Evolutionary conservation across 2,797 vertebrate species (phyloP), one percentile per base, ranked within the genome.

Genomic region (Rhinatrema bivittatum): DNA sequence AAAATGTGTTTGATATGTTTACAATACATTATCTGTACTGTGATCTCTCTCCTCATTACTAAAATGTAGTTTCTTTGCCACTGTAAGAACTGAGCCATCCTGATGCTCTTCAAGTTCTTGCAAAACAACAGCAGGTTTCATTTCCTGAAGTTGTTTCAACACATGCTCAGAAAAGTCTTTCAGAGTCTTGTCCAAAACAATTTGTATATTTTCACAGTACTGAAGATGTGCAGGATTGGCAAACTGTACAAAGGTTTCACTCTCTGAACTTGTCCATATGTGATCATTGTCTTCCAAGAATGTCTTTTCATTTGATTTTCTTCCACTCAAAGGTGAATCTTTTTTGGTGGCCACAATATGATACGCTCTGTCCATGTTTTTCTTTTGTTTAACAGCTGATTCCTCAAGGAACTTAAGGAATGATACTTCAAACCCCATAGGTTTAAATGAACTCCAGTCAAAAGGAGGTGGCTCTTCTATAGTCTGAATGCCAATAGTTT

Each of bases 371-470:
- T 78, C 87, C 22, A 69, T 60, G 77, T 76, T 91, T 50, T 87
- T 91, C 75, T 96, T 97, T 44, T 89, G 84, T 60, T 90, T 73
- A 40, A 90, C 84, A 24, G 86, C 77, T 29, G 90, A 90, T 60
- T 97, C 89, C 48, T 96, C 91, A n/a, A 99, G 76, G 56, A 98
- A 99, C 52, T 97, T 89, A 27, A 98, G 76, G 70, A 99, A 99
- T 0, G 96, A 97, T 36, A 90, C 87, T 74, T 98, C 94, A 54
- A 98, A 98, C 18, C 95, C 95, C 91, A 98, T 94, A 0, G 96
- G 96, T 46, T 94, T 99, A 50, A 99, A 99, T 0, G 93, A 86
- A 53, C 87, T 85, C 70, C 96, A 79, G 1, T 87, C 80, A 2
- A 87, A 80, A 21, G 70, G 68, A 0, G 80, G 78, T 21, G 91